Base-by-base conservation (phyloP, 2,888 invertebrate genomes). In the Latrodectus elegans region DNA sequence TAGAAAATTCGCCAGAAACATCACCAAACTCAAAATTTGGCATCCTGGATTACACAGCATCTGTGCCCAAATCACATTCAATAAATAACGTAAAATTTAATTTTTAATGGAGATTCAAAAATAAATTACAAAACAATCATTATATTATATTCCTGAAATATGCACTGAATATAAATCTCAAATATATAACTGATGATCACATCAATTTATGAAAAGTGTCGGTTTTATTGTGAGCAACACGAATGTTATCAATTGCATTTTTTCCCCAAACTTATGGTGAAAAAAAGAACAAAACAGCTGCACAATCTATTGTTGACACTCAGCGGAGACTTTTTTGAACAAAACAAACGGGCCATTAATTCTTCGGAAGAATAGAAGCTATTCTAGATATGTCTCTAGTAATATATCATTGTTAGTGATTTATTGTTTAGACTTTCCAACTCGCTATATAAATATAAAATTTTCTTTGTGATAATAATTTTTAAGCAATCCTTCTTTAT, bases 301-400 rank as follows among this genome's bases (percentile, higher is more conserved):
- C 11, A 60, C 6, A 60, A 12, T 60, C 10, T 60, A 11, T 60
- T 60, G 60, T 60, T 60, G 60, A 60, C 60, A 60, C 60, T 38
- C 38, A 10, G 26, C 15, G 70, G 38, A 11, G 14, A 12, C 26
- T 38, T 71, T 11, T 38, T 71, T 38, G 70, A 14, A 71, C 70
- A 71, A 71, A 38, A 38, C 14, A 71, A 71, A 38, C 14, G 38
- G 9, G 38, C 38, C 70, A 71, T 71, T 71, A 71, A 71, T 60
- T 60, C n/a, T 60, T n/a, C n/a, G 14, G 10, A 60, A 60, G 60
- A 60, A 60, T 60, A 60, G n/a, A 12, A 60, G 60, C 60, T 60
- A 60, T 60, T 60, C 60, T 10, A 60, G 60, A 60, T 60, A 60
- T 60, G 60, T 60, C 60, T 10, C n/a, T 60, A 60, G 60, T 60